Percentiles rank a stretch among this genome's conserved stretches.
These are phyloP conservation scores for Stictonetta naevosa DNA, from an alignment of 2,113 vertebrate species.

Conservation along the genomic window DNA sequence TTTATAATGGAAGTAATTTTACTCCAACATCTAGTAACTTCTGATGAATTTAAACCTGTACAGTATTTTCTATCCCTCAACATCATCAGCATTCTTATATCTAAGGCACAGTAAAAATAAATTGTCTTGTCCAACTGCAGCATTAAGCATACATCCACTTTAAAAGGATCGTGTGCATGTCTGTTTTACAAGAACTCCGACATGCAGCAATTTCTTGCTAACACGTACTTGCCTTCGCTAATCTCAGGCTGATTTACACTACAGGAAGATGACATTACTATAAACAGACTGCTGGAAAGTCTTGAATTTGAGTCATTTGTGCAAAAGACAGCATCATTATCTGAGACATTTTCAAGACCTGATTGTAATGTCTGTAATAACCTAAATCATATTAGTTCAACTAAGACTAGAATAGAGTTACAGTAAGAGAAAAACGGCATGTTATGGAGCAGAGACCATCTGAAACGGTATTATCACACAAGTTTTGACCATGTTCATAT, in stretches of 20 bases:
- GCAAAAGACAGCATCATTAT: background rate
- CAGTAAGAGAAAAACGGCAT: background rate
- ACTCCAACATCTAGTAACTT: background rate
- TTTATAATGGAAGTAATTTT: background rate
- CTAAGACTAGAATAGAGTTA: background rate
- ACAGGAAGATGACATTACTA: background rate
- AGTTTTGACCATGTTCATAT: background rate
- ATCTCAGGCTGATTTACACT: background rate
- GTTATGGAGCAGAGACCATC: background rate
- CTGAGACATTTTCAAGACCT: background rate
- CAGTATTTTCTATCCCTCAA: background rate
- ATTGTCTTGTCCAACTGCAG: background rate
- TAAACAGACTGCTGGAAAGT: background rate
- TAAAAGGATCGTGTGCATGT: background rate
- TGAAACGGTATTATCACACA: background rate
- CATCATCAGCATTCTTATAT: background rate
- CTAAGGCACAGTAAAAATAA: background rate
- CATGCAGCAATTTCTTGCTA: background rate
- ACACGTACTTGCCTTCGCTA: background rate
- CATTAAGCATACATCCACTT: background rate
- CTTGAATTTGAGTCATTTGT: background rate
- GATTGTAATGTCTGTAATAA: background rate
- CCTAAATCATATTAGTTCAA: background rate
- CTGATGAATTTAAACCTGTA: background rate
- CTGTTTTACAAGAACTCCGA: background rate